Evolutionary conservation across 2,113 vertebrate species (phyloP).

Genomic region (Helogale parvula): DNA sequence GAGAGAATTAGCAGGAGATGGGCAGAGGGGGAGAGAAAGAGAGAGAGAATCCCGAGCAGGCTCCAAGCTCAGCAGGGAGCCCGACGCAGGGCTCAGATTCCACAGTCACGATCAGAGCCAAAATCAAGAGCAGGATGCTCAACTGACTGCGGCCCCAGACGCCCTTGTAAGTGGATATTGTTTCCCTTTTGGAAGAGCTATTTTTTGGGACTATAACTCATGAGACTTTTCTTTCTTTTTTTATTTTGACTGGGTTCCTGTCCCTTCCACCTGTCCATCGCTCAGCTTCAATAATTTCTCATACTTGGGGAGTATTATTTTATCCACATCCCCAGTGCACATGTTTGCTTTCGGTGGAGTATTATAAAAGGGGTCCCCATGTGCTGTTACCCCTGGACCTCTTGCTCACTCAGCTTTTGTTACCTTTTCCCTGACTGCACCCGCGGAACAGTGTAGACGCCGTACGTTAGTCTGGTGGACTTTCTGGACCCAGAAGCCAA

Average conservation of each 20-base stretch:
- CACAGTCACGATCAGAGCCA: too few species aligned
- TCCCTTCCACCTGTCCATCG: neutral
- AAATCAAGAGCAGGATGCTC: too few species aligned
- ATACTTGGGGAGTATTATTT: neutral
- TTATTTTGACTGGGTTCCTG: neutral
- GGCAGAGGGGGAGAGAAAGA: too few species aligned
- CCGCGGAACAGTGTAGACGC: accelerated
- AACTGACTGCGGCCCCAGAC: neutral
- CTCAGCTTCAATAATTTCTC: neutral
- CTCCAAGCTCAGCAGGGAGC: too few species aligned
- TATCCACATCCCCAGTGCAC: neutral
- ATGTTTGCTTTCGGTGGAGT: neutral
- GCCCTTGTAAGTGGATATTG: conserved; percentile 72
- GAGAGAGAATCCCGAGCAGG: too few species aligned
- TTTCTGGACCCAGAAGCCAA: neutral
- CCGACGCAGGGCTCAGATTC: too few species aligned
- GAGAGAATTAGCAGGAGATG: too few species aligned
- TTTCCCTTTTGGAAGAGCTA: neutral
- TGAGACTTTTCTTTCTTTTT: neutral
- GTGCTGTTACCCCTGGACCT: neutral
- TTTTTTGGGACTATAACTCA: neutral
- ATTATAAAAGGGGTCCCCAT: neutral
- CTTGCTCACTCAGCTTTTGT: neutral
- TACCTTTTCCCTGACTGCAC: neutral
- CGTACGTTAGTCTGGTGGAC: neutral